phyloP scores from a whole-genome alignment of 2,888 invertebrate genomes.

The Phrixothrix hirtus region DNA sequence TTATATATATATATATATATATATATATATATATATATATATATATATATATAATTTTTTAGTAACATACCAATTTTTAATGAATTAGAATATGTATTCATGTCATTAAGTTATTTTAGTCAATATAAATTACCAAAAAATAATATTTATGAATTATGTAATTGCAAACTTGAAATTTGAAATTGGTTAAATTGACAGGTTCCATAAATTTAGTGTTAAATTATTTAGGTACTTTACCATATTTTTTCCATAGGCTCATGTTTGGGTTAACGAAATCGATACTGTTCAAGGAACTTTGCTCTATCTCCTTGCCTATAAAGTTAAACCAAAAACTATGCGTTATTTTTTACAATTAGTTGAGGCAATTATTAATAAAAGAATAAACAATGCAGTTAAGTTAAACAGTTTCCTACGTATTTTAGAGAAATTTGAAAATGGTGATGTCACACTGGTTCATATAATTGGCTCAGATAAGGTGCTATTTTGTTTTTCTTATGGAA shows the following conservation, averaged over 20 bases:
- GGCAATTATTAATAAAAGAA: slow-evolving; percentile 44
- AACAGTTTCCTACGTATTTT: slow-evolving; percentile 43
- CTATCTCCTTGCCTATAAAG: slow-evolving; percentile 42
- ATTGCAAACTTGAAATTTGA: too few relatives aligned
- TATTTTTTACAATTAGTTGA: slow-evolving; percentile 46
- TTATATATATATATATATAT: too few relatives aligned
- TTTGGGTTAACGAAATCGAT: slow-evolving; percentile 44
- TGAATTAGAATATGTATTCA: too few relatives aligned
- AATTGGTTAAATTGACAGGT: too few relatives aligned
- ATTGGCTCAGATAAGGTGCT: slow-evolving; percentile 41
- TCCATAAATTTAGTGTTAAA: neutral
- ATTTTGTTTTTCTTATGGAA: too few relatives aligned
- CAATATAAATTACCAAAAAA: too few relatives aligned
- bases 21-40: too few relatives aligned
- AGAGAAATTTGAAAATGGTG: slow-evolving; percentile 43
- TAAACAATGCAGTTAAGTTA: slow-evolving; percentile 44
- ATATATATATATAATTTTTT: too few relatives aligned
- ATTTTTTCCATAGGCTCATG: slow-evolving; percentile 37
- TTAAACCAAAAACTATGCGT: slow-evolving; percentile 43
- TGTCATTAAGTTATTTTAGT: too few relatives aligned
- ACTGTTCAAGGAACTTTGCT: slow-evolving; percentile 43
- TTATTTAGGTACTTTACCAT: too few relatives aligned
- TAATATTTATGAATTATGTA: neutral
- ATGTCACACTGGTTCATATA: slow-evolving; percentile 40
- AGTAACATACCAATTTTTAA: too few relatives aligned